Conservation (phyloP, 1,140 invertebrate species). For the Drosophila lacertosa region DNA sequence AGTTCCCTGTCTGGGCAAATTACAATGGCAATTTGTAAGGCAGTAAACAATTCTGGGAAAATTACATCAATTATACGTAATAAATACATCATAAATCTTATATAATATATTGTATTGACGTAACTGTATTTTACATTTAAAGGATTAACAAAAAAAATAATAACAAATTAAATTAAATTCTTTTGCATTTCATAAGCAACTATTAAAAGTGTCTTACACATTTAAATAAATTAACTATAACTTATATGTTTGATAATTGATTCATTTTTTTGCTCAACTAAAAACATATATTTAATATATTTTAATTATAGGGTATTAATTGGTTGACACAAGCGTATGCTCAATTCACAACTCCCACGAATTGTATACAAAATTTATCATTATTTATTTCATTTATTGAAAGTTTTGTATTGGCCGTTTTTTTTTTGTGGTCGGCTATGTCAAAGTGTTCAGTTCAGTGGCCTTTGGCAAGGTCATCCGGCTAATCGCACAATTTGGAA, state of each 20-base stretch:
- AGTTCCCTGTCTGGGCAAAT: conserved; percentile 22
- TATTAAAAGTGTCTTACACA: too few species aligned
- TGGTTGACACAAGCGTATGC: too few species aligned
- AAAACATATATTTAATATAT: too few species aligned
- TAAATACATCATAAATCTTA: conserved; percentile 18
- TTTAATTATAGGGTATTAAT: too few species aligned
- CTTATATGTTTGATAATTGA: too few species aligned
- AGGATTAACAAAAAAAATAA: too few species aligned
- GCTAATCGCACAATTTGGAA: conserved; percentile 30
- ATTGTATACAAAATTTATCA: conserved; percentile 8
- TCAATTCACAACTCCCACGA: conserved; percentile 9
- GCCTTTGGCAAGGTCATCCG: conserved; percentile 50
- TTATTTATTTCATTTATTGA: conserved; percentile 39
- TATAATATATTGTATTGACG: too few species aligned
- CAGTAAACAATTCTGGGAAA: conserved; percentile 44
- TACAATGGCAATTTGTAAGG: conserved; percentile 29
- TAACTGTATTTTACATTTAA: too few species aligned
- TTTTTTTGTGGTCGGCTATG: conserved; percentile 16
- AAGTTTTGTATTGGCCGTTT: conserved; percentile 17
- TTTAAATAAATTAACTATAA: too few species aligned
- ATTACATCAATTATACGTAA: conserved; percentile 30
- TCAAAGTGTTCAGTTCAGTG: conserved; percentile 50
- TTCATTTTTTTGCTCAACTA: too few species aligned
- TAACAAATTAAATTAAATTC: too few species aligned
- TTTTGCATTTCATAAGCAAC: too few species aligned